phyloP scores from a whole-genome alignment of 1,140 invertebrate species.

The Zophobas atratus region DNA sequence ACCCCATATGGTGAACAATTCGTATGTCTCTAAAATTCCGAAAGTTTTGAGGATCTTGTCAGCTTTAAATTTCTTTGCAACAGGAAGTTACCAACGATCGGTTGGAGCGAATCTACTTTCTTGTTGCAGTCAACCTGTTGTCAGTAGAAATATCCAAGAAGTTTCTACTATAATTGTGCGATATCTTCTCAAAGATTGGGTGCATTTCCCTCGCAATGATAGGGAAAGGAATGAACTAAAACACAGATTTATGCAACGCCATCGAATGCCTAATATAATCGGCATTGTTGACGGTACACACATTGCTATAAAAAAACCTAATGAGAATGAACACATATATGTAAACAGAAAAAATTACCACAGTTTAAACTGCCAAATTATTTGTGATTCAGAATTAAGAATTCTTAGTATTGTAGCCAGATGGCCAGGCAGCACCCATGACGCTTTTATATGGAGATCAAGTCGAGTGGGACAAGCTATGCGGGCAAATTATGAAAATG shows the following conservation, averaged over 20 bases:
- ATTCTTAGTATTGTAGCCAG: neutral
- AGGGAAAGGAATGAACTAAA: neutral
- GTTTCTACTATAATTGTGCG: neutral
- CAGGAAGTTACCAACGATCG: neutral
- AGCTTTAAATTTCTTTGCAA: neutral
- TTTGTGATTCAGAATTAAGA: neutral
- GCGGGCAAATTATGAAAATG: too few species aligned
- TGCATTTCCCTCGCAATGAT: neutral
- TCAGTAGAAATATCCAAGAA: neutral
- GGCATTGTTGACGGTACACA: neutral
- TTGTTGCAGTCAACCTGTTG: neutral
- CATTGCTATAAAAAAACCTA: neutral
- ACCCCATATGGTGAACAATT: too few species aligned
- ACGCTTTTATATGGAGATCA: neutral
- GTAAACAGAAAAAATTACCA: slow-evolving; percentile 6
- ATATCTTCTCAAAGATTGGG: neutral
- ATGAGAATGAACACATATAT: slow-evolving; percentile 4
- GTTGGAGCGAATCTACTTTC: neutral
- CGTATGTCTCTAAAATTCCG: too few species aligned
- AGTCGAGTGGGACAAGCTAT: too few species aligned
- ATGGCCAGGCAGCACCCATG: neutral
- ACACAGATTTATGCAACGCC: neutral
- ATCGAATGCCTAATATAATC: neutral
- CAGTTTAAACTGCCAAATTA: slow-evolving; percentile 12
- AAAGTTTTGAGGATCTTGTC: too few species aligned